Percentiles rank a stretch among this genome's conserved stretches.
phyloP scores from a whole-genome alignment of 2,888 invertebrate genomes.

The Molorchus minor region DNA sequence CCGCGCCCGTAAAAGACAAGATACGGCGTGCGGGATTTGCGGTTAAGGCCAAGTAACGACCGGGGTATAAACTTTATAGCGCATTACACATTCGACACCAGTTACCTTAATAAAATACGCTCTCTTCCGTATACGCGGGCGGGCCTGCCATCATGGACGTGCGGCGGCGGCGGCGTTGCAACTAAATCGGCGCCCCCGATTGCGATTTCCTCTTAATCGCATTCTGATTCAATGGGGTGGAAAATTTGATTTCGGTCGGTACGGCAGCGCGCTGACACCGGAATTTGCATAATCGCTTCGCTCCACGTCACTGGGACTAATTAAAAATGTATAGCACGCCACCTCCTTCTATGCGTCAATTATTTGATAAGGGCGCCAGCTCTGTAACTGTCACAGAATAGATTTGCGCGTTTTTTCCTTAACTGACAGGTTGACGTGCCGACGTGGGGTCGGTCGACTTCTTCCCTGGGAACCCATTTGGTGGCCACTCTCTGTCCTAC shows the following conservation, averaged over 20 bases:
- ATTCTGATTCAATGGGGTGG: constrained; percentile 60
- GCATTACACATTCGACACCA: constrained; percentile 63
- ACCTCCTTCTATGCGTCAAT: constrained; percentile 47
- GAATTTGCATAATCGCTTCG: constrained; percentile 60
- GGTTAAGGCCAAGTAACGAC: constrained; percentile 61
- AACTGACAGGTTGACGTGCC: constrained; percentile 17
- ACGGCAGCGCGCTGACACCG: constrained; percentile 54
- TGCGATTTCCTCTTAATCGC: constrained; percentile 58
- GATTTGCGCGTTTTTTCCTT: constrained; percentile 18
- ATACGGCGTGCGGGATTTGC: constrained; percentile 60
- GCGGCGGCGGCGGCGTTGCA: constrained; percentile 14
- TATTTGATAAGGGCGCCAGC: constrained; percentile 36
- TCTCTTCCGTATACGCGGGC: constrained; percentile 53
- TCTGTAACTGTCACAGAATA: constrained; percentile 28
- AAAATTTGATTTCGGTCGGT: constrained; percentile 60
- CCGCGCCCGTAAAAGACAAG: constrained; percentile 59
- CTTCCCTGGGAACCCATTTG: constrained; percentile 5
- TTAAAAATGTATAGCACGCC: constrained; percentile 61
- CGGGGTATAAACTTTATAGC: constrained; percentile 62
- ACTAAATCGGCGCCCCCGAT: constrained; percentile 23
- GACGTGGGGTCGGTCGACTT: constrained; percentile 9
- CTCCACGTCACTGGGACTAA: constrained; percentile 55
- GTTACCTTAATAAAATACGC: constrained; percentile 63
- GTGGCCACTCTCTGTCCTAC: neutral
- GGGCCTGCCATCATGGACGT: constrained; percentile 11